phyloP scores from a whole-genome alignment of 2,797 vertebrate species.

The Sebastiscus tertius region DNA sequence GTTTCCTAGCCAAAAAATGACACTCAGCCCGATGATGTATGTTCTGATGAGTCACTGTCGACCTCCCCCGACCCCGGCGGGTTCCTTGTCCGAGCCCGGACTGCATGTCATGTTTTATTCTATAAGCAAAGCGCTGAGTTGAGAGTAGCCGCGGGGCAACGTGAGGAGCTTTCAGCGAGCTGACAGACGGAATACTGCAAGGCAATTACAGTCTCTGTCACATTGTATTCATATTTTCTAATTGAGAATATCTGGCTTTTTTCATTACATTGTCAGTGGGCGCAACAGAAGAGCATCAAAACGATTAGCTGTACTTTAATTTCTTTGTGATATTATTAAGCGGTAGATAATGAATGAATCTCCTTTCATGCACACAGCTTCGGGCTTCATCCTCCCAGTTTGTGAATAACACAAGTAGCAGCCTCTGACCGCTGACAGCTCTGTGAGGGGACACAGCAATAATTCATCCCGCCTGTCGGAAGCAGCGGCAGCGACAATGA shows the following conservation, averaged over 20 bases:
- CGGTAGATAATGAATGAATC: constrained; percentile 18
- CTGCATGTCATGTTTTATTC: constrained; percentile 53
- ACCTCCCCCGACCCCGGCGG: neutral
- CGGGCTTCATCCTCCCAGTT: constrained; percentile 7
- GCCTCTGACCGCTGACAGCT: constrained; percentile 24
- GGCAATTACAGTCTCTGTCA: constrained; percentile 20
- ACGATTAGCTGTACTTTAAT: constrained; percentile 1
- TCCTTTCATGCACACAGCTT: constrained; percentile 11
- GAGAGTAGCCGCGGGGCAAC: constrained; percentile 21
- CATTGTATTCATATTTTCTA: neutral
- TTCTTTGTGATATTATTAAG: constrained; percentile 4
- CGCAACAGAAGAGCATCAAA: constrained; percentile 1
- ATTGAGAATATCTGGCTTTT: constrained; percentile 4
- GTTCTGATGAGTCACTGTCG: constrained; percentile 46
- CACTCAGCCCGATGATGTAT: constrained; percentile 10
- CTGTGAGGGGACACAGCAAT: constrained; percentile 21
- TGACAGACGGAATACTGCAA: constrained; percentile 34
- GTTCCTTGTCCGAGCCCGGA: neutral
- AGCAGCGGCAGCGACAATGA: neutral
- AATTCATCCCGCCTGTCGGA: constrained; percentile 35
- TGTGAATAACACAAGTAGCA: constrained; percentile 26
- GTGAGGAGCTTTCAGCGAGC: constrained; percentile 32
- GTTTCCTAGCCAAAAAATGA: constrained; percentile 7
- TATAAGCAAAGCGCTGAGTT: constrained; percentile 20
- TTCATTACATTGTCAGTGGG: neutral